Evolutionary conservation across 2,797 vertebrate genomes (phyloP), one percentile per base, ranked within the genome.

Genomic region (Spinus olivaceus): DNA sequence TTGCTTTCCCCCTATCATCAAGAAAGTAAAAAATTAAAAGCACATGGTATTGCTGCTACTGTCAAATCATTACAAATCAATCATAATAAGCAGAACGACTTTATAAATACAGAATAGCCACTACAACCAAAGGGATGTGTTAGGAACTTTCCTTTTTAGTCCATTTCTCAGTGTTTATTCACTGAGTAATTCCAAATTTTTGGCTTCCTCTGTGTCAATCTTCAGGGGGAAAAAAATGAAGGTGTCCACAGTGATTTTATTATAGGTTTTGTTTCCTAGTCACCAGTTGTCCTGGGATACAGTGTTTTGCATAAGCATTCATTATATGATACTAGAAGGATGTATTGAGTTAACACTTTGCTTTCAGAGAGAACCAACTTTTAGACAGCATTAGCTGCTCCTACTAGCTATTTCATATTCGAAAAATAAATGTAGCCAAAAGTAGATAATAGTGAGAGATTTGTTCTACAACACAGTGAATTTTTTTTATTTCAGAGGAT

Each of bases 181-280:
- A 92, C 80, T 84, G 77, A 91, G 66, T 85, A 94, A 89, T 88
- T 57, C 22, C 23, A 81, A 91, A 92, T 72, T 96, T 93, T 92
- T 95, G 46, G 81, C 76, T 86, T 92, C 42, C 33, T 88, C 56
- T 87, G 25, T 69, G 78, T 78, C 81, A 74, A 0, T 71, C 88
- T 91, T 91, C 33, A n/a, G 69, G 14, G 32, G 37, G 4, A 35
- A n/a, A 46, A 77, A 83, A 92, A 87, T 14, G 9, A 88, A 90
- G 86, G 88, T 94, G 70, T 95, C 73, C 71, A 86, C 50, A 79
- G 88, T 73, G 66, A 86, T 92, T 96, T 94, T 88, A 95, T 84
- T 86, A 63, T 5, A 92, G 54, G 63, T 94, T 93, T 94, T 84
- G 93, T 93, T 93, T 95, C 93, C 85, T 92, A 92, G 87, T 81